Conservation (phyloP, 2,888 invertebrate genomes). For the Melanophora roralis region DNA sequence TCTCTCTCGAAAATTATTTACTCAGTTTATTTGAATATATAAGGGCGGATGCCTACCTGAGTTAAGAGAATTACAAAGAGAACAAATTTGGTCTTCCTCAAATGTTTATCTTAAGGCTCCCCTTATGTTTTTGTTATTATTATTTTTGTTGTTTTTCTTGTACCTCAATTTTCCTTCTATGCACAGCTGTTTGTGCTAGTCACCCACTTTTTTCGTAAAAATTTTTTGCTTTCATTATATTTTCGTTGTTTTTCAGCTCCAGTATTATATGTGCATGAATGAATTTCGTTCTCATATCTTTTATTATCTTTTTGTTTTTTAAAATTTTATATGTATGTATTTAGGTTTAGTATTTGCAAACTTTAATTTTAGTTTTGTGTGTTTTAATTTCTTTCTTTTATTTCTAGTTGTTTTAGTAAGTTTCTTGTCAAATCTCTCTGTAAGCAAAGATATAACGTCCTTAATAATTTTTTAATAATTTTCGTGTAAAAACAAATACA, state of each 20-base stretch:
- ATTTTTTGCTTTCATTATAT: background rate
- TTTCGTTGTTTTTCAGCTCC: background rate
- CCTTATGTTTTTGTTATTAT: background rate
- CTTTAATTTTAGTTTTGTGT: background rate
- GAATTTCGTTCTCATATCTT: constrained; percentile 45
- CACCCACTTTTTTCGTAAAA: constrained; percentile 42
- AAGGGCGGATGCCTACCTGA: constrained; percentile 58
- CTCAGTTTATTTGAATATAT: too few relatives aligned
- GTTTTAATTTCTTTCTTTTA: background rate
- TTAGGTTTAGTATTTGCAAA: background rate
- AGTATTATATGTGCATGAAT: constrained; percentile 50
- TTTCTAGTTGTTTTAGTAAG: background rate
- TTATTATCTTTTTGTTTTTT: constrained; percentile 9
- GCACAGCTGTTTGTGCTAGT: constrained; percentile 42
- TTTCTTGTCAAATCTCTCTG: background rate
- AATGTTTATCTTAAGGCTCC: background rate
- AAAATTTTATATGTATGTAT: constrained; percentile 21
- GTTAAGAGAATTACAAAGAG: background rate
- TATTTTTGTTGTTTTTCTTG: background rate
- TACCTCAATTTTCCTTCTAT: background rate
- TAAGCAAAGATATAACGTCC: too few relatives aligned
- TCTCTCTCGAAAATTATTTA: background rate
- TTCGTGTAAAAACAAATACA: too few relatives aligned
- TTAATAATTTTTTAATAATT: too few relatives aligned
- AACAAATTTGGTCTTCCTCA: background rate